A percentile compares a stretch with the other conserved stretches of the same genome.
These are phyloP conservation scores for Selenia dentaria DNA, from an alignment of 2,888 invertebrate species.

Conservation along the genomic window DNA sequence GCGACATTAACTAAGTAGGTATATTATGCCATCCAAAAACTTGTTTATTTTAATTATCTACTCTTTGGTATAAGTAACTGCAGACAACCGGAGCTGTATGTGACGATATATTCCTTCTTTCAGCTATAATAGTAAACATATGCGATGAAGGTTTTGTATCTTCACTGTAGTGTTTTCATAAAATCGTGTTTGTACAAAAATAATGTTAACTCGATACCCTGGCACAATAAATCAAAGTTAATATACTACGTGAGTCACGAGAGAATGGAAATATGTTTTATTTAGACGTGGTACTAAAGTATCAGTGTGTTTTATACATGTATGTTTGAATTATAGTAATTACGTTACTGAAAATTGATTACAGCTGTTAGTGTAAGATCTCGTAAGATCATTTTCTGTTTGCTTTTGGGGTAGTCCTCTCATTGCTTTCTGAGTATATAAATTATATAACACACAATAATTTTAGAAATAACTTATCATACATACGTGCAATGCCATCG, in stretches of 20 bases:
- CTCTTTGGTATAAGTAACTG: constrained; percentile 34
- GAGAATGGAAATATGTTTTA: not conserved
- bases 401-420: too few species aligned
- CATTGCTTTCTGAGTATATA: too few species aligned
- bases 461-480: too few species aligned
- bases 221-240: not conserved
- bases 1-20: too few species aligned
- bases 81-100: constrained; percentile 35
- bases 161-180: constrained; percentile 7
- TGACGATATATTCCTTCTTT: constrained; percentile 51
- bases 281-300: not conserved
- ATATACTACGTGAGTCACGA: not conserved
- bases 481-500: too few species aligned
- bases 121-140: constrained; percentile 50
- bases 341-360: constrained; percentile 13
- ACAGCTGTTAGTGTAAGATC: constrained; percentile 15
- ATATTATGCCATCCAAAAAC: too few species aligned
- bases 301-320: not conserved
- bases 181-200: not conserved
- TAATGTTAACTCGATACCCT: not conserved
- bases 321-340: constrained; percentile 16
- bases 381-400: too few species aligned
- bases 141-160: constrained; percentile 44
- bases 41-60: constrained; percentile 18
- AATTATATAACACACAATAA: too few species aligned